A percentile compares a stretch with the other conserved stretches of the same genome.
phyloP scores from a whole-genome alignment of 1,140 invertebrate species.

The Drosophila burlai region DNA sequence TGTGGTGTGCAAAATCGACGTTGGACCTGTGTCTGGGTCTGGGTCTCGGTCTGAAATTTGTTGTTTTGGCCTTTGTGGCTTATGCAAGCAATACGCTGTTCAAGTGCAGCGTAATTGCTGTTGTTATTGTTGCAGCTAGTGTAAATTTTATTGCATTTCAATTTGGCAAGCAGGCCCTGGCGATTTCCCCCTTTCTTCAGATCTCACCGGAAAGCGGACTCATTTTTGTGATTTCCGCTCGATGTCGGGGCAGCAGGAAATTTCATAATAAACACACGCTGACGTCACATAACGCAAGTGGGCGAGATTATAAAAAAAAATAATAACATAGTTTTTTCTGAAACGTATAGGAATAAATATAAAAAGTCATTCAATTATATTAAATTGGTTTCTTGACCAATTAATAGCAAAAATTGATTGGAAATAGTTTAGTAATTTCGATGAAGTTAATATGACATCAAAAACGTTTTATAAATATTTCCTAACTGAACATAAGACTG shows the following conservation, averaged over 20 bases:
- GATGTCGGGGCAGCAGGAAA: slow-evolving; percentile 51
- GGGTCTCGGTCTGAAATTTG: slow-evolving; percentile 19
- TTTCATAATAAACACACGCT: slow-evolving; percentile 66
- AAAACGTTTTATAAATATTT: no score
- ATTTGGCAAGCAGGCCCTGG: slow-evolving; percentile 57
- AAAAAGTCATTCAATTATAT: no score
- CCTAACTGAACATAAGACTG: no score
- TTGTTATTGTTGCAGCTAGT: slow-evolving; percentile 58
- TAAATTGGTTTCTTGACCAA: no score
- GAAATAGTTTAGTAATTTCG: no score
- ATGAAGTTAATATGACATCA: no score
- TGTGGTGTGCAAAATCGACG: slow-evolving; percentile 36
- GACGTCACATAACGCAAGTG: slow-evolving; percentile 31
- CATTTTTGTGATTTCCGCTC: slow-evolving; percentile 79
- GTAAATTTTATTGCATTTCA: slow-evolving; percentile 81
- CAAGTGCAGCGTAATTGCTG: slow-evolving; percentile 67
- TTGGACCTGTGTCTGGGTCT: background rate
- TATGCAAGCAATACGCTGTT: slow-evolving; percentile 28
- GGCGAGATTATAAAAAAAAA: background rate
- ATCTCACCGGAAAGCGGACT: slow-evolving; percentile 72
- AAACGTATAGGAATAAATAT: no score
- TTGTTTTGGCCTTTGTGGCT: slow-evolving; percentile 34
- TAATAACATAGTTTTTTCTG: no score
- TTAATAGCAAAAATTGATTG: no score
- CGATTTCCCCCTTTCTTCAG: slow-evolving; percentile 61